Base-by-base conservation (phyloP, 2,888 invertebrate species). In the Melipona beecheii region DNA sequence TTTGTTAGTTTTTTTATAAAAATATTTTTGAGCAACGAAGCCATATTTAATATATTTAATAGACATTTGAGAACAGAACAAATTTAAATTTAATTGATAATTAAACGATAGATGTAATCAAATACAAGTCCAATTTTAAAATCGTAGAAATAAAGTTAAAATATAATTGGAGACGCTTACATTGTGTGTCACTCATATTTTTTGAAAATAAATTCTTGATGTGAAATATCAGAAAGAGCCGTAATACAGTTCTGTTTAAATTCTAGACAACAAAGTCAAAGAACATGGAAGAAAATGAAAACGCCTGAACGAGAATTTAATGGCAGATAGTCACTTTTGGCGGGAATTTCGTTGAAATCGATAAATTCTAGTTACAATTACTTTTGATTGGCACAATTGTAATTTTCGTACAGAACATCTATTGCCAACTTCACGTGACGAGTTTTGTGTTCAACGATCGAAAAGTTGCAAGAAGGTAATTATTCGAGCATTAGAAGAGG, bases 401-500 rank as follows among this genome's bases (percentile, higher is more conserved):
- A 36, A 50, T 21, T 31, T 65, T 65, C 43, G 21, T 31, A 64
- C 49, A 21, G 17, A 2, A 73, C 13, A 19, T 64, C 49, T 11
- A 52, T 77, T 58, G 68, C 78, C 64, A 75, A 88, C 84, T 85
- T 88, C 81, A 31, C 66, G 62, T 31, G 4, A 65, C 50, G 71
- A 49, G 62, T 88, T 88, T 86, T 84, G 77, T 86, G 68, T 88
- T 81, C 75, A 81, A 79, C 86, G 82, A 75, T 80, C 72, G 60
- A 56, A 69, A 27, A 52, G 13, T 69, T 68, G 31, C 24, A 66
- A 66, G 78, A 50, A 75, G 80, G 88, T 88, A 86, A 88, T 81
- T 71, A 24, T 74, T 72, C 56, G 36, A 75, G 21, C 13, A 69
- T 43, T 66, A 49, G 50, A 5, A 54, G 36, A 69, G 27, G 5